Evolutionary conservation across 1,140 invertebrate species (phyloP), one percentile per base, ranked within the genome.

Genomic region (Cyclina sinensis): DNA sequence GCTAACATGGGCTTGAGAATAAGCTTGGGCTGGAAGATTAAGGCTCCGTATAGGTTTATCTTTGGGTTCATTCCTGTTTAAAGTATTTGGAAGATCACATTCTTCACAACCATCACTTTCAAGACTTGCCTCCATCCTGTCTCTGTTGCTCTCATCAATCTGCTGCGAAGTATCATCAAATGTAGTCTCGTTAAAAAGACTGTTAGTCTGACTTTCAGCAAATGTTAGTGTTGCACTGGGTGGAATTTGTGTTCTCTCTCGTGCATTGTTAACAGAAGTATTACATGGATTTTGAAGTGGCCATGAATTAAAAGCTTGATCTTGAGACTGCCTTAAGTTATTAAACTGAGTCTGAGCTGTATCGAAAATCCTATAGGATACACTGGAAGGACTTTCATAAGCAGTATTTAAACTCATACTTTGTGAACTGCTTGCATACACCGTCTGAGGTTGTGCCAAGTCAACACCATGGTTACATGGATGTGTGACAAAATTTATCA

Each of bases 401-500:
- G 11, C 59, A 30, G 59, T 65, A 57, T 24, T 57, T 4, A 57
- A 57, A 57, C 21, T 57, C 54, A 57, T 24, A 16, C 30, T 30
- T 65, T 18, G 59, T 16, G 30, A 30, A 27, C 16, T 65, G n/a
- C 7, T 65, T 1, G 59, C 59, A 65, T 73, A 62, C 7, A 84
- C 46, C n/a, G 82, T 24, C 24, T 12, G 62, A 21, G 81, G 81
- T 43, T 62, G 18, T 18, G 81, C 30, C 5, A 83, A 12, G 43
- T 54, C 65, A 4, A 14, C 30, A 16, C 21, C 37, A 24, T 37
- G 16, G 32, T 84, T 54, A n/a, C 65, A 24, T 24, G 65, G 65
- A 70, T 84, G 43, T 4, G 68, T 74, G 54, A 73, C 68, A 84
- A 84, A 84, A 70, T 70, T 84, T 35, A 84, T 5, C 37, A 78